phyloP scores from a whole-genome alignment of 2,888 invertebrate genomes.

The Volucella zonaria region DNA sequence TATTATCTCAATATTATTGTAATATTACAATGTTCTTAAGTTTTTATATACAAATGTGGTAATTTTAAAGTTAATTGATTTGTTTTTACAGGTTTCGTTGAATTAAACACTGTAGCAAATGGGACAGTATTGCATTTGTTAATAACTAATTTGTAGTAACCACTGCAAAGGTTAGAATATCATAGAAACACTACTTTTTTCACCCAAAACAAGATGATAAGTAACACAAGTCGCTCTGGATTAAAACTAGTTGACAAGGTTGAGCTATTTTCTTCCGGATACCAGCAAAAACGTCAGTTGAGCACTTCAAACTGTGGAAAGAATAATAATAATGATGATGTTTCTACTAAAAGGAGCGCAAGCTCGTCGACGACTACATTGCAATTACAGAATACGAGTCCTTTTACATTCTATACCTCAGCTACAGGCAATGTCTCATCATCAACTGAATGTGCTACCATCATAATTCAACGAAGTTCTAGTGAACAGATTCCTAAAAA shows the following conservation, averaged over 20 bases:
- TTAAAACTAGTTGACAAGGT: slow-evolving; percentile 40
- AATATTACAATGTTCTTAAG: too few species aligned
- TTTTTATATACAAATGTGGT: not conserved
- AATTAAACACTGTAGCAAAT: slow-evolving; percentile 29
- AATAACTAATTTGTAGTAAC: slow-evolving; percentile 8
- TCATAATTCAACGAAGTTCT: slow-evolving; percentile 1
- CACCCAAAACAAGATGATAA: slow-evolving; percentile 48
- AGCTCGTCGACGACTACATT: slow-evolving; percentile 3
- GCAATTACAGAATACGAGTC: slow-evolving; percentile 26
- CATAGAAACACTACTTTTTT: not conserved
- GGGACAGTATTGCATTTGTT: slow-evolving; percentile 3
- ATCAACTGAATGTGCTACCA: slow-evolving; percentile 6
- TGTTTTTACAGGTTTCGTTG: slow-evolving; percentile 12
- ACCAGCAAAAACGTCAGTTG: slow-evolving; percentile 38
- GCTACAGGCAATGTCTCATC: not conserved
- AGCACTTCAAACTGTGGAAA: slow-evolving; percentile 2
- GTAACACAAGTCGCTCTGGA: slow-evolving; percentile 54
- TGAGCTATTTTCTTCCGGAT: slow-evolving; percentile 26
- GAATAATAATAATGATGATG: slow-evolving; percentile 44
- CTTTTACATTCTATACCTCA: slow-evolving; percentile 50
- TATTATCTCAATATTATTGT: too few species aligned
- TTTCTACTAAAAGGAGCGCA: slow-evolving; percentile 28
- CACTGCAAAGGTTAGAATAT: not conserved
- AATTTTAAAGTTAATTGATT: not conserved
- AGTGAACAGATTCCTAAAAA: slow-evolving; percentile 12